A percentile compares a stretch with the other conserved stretches of the same genome.
phyloP scores from a whole-genome alignment of 2,888 invertebrate species.

The Hylaea fasciaria region DNA sequence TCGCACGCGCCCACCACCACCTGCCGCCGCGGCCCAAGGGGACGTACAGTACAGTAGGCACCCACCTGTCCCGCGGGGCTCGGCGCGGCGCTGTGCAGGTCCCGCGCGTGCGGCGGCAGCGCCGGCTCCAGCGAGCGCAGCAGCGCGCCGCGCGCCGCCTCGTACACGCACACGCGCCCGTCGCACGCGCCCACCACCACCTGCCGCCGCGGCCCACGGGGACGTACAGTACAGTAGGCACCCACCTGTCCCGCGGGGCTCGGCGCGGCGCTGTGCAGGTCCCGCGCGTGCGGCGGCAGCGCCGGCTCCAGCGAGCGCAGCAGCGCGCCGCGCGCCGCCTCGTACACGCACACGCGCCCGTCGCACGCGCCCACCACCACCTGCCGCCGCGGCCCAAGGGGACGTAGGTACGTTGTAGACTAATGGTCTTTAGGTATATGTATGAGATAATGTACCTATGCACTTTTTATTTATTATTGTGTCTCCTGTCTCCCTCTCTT shows the following conservation, averaged over 20 bases:
- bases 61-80: slow-evolving; percentile 96
- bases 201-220: slow-evolving; percentile 68
- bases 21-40: slow-evolving; percentile 68
- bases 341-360: slow-evolving; percentile 94
- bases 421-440: no score
- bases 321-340: slow-evolving; percentile 88
- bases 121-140: slow-evolving; percentile 93
- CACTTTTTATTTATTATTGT: no score
- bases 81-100: slow-evolving; percentile 92
- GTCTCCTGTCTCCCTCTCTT: no score
- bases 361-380: slow-evolving; percentile 97
- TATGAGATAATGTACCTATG: no score
- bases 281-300: slow-evolving; percentile 89
- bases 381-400: slow-evolving; percentile 68
- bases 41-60: no score
- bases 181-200: slow-evolving; percentile 97
- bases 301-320: slow-evolving; percentile 93
- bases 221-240: no score
- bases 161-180: slow-evolving; percentile 94
- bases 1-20: slow-evolving; percentile 97
- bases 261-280: slow-evolving; percentile 92
- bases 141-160: slow-evolving; percentile 88
- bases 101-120: slow-evolving; percentile 89
- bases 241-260: slow-evolving; percentile 96
- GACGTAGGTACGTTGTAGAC: no score